Base-by-base conservation (phyloP, 2,113 vertebrate genomes). In the Elanus axillaris region DNA sequence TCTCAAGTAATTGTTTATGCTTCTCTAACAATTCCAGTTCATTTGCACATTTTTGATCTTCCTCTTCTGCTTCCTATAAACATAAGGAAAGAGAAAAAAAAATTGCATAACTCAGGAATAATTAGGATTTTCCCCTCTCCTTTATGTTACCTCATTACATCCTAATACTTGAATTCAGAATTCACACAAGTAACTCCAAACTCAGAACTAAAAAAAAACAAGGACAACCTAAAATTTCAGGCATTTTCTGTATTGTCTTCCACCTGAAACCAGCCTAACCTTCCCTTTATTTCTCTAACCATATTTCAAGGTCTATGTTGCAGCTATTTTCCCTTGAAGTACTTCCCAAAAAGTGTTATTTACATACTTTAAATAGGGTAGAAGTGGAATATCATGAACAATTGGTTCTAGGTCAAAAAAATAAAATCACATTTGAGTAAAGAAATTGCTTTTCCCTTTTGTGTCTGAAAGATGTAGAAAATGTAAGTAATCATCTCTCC, bases 21-120 rank as follows among this genome's bases (percentile, higher is more conserved):
- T 98, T 98, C 85, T 98, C 98, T 93, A 98, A 60, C 13, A 96
- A 94, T 80, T 98, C 97, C 17, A 98, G 95, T 75, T 98, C 98
- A 83, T 62, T 91, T 43, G 96, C 97, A 93, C 95, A 96, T 92
- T 98, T 98, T 83, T 94, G 85, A 60, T 98, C 98, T 55, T 98
- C 97, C n/a, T 98, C 97, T 62, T 98, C 98, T 73, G 92, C 96
- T 79, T 98, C 98, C 98, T 98, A 38, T 6, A 86, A 91, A 64
- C 26, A 74, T 63, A 72, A 52, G 22, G 25, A 53, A 48, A 81
- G 27, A 9, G 11, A 23, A 21, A 56, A 56, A 34, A n/a, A 72
- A 77, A 19, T 7, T 42, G 26, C 32, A 38, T 63, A 21, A n/a
- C 4, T 75, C 22, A 6, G 21, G 23, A 92, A 58, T 74, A 85